These are phyloP conservation scores for Radopholus similis DNA, from an alignment of 1,140 invertebrate genomes.

Conservation along the genomic window DNA sequence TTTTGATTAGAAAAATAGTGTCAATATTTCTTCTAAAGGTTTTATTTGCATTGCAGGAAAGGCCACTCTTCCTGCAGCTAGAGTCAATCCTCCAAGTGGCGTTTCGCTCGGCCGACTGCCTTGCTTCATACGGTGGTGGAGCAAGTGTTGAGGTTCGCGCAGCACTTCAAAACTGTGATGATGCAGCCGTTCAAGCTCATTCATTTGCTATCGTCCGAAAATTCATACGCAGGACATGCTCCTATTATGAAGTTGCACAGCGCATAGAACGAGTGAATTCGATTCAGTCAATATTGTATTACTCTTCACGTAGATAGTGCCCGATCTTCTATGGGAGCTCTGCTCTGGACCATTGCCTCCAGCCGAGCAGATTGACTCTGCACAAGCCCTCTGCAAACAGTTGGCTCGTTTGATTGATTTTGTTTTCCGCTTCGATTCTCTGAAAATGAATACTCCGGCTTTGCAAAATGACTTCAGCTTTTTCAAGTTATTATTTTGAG, in stretches of 20 bases:
- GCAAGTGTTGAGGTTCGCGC: slow-evolving; percentile 20
- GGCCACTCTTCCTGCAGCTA: slow-evolving; percentile 7
- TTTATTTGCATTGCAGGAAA: background rate
- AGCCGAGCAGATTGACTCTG: slow-evolving; percentile 29
- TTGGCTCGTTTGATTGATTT: slow-evolving; percentile 35
- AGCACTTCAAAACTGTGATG: slow-evolving; percentile 29
- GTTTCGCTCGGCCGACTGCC: background rate
- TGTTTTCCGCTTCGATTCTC: slow-evolving; percentile 33
- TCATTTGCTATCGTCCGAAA: slow-evolving; percentile 19
- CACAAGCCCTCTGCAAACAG: slow-evolving; percentile 36
- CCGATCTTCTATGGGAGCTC: slow-evolving; percentile 33
- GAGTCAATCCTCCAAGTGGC: slow-evolving; percentile 15
- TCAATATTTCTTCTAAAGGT: background rate
- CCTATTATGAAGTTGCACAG: slow-evolving; percentile 32
- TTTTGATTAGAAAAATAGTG: no score
- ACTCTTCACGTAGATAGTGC: slow-evolving; percentile 15
- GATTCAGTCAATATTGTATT: background rate
- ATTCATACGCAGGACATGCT: slow-evolving; percentile 14
- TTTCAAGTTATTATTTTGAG: slow-evolving; percentile 27
- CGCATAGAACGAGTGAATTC: slow-evolving; percentile 21
- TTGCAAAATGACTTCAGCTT: slow-evolving; percentile 41
- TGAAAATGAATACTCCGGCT: slow-evolving; percentile 38
- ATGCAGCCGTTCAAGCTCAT: slow-evolving; percentile 20
- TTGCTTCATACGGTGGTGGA: slow-evolving; percentile 26
- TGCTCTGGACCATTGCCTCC: slow-evolving; percentile 39